A percentile compares a stretch with the other conserved stretches of the same genome.
Conservation (phyloP, 2,113 vertebrate species). For the Chrysochloris asiatica region DNA sequence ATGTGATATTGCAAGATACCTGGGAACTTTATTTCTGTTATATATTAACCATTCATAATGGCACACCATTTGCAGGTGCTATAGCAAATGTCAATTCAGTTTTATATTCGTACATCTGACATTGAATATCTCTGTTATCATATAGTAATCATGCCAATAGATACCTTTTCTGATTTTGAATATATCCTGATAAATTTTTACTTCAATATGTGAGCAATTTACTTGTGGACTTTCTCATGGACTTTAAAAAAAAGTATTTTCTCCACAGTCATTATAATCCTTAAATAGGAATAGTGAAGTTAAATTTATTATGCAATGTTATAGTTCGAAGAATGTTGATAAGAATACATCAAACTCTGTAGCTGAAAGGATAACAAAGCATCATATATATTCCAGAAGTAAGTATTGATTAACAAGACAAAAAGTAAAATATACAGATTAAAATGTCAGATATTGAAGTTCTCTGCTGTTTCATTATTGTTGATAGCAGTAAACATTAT, state of each 20-base stretch:
- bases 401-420: slow-evolving; percentile 60
- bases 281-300: slow-evolving; percentile 42
- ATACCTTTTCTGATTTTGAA: slow-evolving; percentile 62
- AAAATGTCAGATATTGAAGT: slow-evolving; percentile 53
- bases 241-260: slow-evolving; percentile 56
- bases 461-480: slow-evolving; percentile 64
- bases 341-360: slow-evolving; percentile 41
- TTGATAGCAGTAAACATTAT: slow-evolving; percentile 64
- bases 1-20: slow-evolving; percentile 45
- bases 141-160: slow-evolving; percentile 59
- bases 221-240: slow-evolving; percentile 50
- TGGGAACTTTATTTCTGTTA: slow-evolving; percentile 64
- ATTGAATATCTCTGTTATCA: slow-evolving; percentile 15
- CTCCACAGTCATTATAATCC: slow-evolving; percentile 37
- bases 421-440: slow-evolving; percentile 35
- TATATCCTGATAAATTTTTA: slow-evolving; percentile 71
- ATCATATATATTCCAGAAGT: slow-evolving; percentile 56
- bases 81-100: slow-evolving; percentile 61
- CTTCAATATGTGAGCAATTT: slow-evolving; percentile 63
- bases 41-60: slow-evolving; percentile 52
- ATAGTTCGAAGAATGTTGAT: slow-evolving; percentile 17
- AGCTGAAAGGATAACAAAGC: slow-evolving; percentile 61
- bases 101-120: slow-evolving; percentile 69
- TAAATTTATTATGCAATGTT: background rate
- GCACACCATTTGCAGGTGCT: background rate